Base-by-base conservation (phyloP, 2,797 vertebrate species). In the Neostethus bicornis region DNA sequence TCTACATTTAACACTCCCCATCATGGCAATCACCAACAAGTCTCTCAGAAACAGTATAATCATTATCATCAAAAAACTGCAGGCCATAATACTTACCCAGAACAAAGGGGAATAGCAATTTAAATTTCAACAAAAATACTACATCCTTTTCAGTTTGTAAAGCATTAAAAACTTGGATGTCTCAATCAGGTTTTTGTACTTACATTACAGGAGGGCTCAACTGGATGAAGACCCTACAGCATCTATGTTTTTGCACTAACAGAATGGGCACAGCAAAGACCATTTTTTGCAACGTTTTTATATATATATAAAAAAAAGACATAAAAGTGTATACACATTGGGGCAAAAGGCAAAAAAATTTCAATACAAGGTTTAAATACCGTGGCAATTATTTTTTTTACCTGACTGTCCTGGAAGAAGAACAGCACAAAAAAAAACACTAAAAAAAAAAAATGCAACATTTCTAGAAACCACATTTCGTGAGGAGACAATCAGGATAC, bases 141-240 rank as follows among this genome's bases (percentile, higher is more conserved):
- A 86, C 66, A 80, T 60, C 24, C 68, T 59, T 70, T 75, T 81
- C 81, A 90, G 67, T 80, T 83, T 54, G 75, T 74, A 76, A 87
- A 83, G 83, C 90, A 90, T 90, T 66, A 66, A 77, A 81, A 83
- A 69, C 14, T 16, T 57, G 63, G 76, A 44, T 66, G 59, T 83
- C 79, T 80, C 58, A 79, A 39, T 60, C 34, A 67, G 78, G 91
- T 94, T 91, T 89, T 93, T 92, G 96, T 99, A 99, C 97, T 98
- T 98, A 98, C 96, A 98, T 94, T 93, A 87, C 54, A 77, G 94
- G 93, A 95, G 95, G 94, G 93, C 94, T 92, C 91, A 95, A 91
- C 91, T 95, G 94, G 96, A 92, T 92, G 95, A 93, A 85, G 91
- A 63, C 92, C 94, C 93, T 96, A 96, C 83, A 95, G 92, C 73